phyloP scores from a whole-genome alignment of 2,797 vertebrate species.

The Brachymystax lenok region DNA sequence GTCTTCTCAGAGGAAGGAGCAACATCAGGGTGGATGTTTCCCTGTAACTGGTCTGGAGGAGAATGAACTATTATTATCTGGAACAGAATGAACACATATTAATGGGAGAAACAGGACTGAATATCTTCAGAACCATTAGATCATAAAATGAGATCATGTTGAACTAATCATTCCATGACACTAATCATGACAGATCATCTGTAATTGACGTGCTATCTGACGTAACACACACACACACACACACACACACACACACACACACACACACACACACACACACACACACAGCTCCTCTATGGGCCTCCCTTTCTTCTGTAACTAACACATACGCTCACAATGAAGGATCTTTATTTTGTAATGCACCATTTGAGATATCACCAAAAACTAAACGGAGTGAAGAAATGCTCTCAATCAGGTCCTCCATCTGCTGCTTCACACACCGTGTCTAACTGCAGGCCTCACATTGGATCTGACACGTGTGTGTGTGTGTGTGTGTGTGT shows the following conservation, averaged over 20 bases:
- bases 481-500: background rate
- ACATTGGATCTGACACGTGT: conserved; percentile 34
- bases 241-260: too few species aligned
- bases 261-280: background rate
- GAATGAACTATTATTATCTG: background rate
- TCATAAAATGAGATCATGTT: conserved; percentile 71
- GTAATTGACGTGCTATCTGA: conserved; percentile 47
- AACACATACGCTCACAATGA: conserved; percentile 1
- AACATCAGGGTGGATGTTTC: background rate
- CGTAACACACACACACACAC: conserved; percentile 54
- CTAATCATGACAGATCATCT: conserved; percentile 60
- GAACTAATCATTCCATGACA: conserved; percentile 65
- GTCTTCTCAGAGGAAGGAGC: conserved; percentile 21
- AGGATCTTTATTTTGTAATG: conserved; percentile 32
- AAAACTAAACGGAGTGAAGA: conserved; percentile 20
- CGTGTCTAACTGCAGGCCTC: conserved; percentile 17
- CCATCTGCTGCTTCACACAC: conserved; percentile 16
- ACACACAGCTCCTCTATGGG: background rate
- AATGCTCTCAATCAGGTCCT: conserved; percentile 1
- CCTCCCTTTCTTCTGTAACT: background rate
- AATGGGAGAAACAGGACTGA: conserved; percentile 37
- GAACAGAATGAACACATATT: conserved; percentile 44
- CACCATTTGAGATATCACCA: conserved; percentile 26
- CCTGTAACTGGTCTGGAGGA: background rate
- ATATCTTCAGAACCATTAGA: conserved; percentile 63